Base-by-base conservation (phyloP, 2,113 vertebrate genomes). In the Ceyx margarethae region DNA sequence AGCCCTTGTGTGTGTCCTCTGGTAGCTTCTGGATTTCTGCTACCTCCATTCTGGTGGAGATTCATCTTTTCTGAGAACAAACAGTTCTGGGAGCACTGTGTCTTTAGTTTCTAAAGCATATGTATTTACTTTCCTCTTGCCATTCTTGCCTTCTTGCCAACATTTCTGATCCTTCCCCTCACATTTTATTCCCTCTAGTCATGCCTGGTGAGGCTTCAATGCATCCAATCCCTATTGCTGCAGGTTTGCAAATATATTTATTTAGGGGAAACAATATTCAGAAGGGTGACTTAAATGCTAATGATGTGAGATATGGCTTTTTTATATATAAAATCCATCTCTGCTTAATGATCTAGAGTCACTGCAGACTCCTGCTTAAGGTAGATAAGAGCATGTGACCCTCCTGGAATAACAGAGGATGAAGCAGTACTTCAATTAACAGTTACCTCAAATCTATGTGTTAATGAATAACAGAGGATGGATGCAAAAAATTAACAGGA, bases 181-280 rank as follows among this genome's bases (percentile, higher is more conserved):
- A 2, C 3, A 2, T 72, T 90, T 91, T 69, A 23, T 60, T n/a
- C 9, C 40, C 45, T 80, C 20, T 40, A 60, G 72, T 65, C 3
- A 0, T 33, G 7, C 6, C 31, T 45, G 15, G 26, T 53, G 26
- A 86, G 14, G 43, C 4, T 71, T 48, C 42, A 74, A 0, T 42
- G n/a, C 46, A 76, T 48, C 11, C 26, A 66, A 31, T 67, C 18
- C 19, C 13, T n/a, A 10, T 28, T 45, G 48, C 17, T 86, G 6
- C 26, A 31, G 12, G 31, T 37, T 71, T 75, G 33, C 14, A 78
- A 81, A 85, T 76, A 0, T 14, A 69, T 88, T 89, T 89, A 73
- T 94, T 96, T 92, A 65, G 71, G 54, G 54, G 50, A 84, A 92
- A 65, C 81, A 93, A 79, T 87, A 72, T 6, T 46, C 33, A 53